A percentile compares a stretch with the other conserved stretches of the same genome.
Evolutionary conservation across 2,113 vertebrate species (phyloP).

Genomic region (Arenaria interpres): DNA sequence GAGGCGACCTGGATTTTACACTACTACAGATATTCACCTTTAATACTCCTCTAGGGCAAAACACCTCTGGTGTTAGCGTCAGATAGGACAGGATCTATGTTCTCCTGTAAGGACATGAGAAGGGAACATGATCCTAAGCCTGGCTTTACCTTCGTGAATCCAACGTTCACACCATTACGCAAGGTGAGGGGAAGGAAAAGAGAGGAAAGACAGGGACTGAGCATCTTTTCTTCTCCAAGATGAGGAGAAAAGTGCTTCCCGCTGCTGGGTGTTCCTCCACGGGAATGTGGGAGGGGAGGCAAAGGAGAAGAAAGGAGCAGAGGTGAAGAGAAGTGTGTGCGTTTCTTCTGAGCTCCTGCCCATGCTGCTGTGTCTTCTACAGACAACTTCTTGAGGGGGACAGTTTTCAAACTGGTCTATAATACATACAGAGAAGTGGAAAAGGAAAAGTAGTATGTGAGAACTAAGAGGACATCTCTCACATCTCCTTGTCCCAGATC

Average conservation of each 20-base stretch:
- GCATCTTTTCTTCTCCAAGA: not conserved
- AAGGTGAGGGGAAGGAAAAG: not conserved
- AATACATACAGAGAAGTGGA: fast-evolving
- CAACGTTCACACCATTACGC: fast-evolving
- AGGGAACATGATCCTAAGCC: not conserved
- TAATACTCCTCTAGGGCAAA: not conserved
- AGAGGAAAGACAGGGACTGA: not conserved
- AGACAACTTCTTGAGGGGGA: not conserved
- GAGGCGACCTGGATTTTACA: not conserved
- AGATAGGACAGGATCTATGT: fast-evolving
- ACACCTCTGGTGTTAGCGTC: not conserved
- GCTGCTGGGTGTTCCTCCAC: not conserved
- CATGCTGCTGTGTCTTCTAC: not conserved
- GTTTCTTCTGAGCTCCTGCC: not conserved
- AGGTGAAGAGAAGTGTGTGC: not conserved
- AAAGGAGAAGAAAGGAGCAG: not conserved
- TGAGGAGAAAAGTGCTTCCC: not conserved
- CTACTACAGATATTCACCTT: not conserved
- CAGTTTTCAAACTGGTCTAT: not conserved
- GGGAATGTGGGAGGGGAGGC: not conserved
- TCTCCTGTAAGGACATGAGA: not conserved
- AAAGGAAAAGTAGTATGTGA: not conserved
- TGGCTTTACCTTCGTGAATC: not conserved
- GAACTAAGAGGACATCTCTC: not conserved
- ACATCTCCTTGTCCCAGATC: not conserved